Evolutionary conservation across 2,113 vertebrate genomes (phyloP).

Genomic region (Apteryx mantelli): DNA sequence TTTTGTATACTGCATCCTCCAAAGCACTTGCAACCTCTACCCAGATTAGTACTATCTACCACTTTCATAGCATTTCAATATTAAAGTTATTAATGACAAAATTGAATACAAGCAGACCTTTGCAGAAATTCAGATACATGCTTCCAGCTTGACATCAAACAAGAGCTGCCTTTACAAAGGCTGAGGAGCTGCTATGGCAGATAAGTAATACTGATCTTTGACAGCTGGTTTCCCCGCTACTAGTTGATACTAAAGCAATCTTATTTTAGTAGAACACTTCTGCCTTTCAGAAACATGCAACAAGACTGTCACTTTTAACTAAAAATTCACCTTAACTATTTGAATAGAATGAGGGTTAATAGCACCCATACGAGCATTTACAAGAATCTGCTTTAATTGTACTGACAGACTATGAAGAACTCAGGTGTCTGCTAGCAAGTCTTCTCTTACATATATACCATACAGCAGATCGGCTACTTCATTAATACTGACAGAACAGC

Average conservation of each 20-base stretch:
- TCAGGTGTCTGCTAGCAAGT: background rate
- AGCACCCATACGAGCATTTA: background rate
- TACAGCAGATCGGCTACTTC: rapidly evolving
- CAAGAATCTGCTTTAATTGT: background rate
- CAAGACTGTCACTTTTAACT: background rate
- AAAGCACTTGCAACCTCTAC: background rate
- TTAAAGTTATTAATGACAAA: background rate
- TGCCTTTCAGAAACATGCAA: background rate
- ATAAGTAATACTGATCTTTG: background rate
- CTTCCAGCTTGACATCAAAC: background rate
- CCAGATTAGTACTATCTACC: background rate
- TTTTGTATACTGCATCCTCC: background rate
- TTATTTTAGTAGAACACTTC: background rate
- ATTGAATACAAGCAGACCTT: background rate
- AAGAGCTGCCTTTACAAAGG: background rate
- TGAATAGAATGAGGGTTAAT: background rate
- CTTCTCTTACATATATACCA: background rate
- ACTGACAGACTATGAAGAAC: background rate
- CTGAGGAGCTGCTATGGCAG: background rate
- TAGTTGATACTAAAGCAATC: background rate
- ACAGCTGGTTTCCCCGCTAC: background rate
- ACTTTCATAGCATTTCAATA: background rate
- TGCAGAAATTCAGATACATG: background rate
- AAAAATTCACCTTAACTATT: background rate
- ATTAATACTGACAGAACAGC: background rate